Base-by-base conservation (phyloP, 2,797 vertebrate genomes). In the Nyctibius grandis region DNA sequence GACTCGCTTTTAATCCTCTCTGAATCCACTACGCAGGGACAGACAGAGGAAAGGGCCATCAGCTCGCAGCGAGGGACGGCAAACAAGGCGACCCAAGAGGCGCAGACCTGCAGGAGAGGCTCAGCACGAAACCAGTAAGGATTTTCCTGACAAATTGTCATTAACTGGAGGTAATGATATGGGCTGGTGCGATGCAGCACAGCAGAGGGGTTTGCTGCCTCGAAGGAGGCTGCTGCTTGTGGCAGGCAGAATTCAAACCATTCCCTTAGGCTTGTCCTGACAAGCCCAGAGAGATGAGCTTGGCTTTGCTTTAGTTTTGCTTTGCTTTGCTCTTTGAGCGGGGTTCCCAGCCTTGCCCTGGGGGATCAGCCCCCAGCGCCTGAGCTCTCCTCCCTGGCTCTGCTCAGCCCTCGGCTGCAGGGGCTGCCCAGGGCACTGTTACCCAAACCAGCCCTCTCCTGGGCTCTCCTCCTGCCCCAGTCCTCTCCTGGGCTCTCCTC, bases 1-100 rank as follows among this genome's bases (percentile, higher is more conserved):
- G 89, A 89, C 73, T 77, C 18, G 31, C 59, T 87, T 78, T 78
- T 97, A 95, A 97, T 95, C 96, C 93, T 79, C 94, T 83, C 94
- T 91, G 88, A 94, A 85, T 51, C 95, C 70, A 9, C 75, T 19
- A 4, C 31, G 2, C 61, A n/a, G 59, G 59, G 70, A 31, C 65
- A 42, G 87, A 34, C 61, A 7, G 88, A 79, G 67, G 73, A 64
- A 88, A 75, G 63, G 40, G 33, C 74, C 87, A n/a, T 38, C 31
- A 56, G 9, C 87, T 42, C 13, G 0, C 61, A 16, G 68, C 7
- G 21, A 51, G 51, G 83, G 85, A 74, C 63, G 1, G 54, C 12
- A 31, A 81, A 54, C 31, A 5, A 75, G 68, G 60, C 16, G 5
- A 34, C 54, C 57, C 1, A 15, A 67, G 72, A 5, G 9, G 67